Evolutionary conservation across 1,140 invertebrate species (phyloP).

Genomic region (Temnothorax curvispinosus): DNA sequence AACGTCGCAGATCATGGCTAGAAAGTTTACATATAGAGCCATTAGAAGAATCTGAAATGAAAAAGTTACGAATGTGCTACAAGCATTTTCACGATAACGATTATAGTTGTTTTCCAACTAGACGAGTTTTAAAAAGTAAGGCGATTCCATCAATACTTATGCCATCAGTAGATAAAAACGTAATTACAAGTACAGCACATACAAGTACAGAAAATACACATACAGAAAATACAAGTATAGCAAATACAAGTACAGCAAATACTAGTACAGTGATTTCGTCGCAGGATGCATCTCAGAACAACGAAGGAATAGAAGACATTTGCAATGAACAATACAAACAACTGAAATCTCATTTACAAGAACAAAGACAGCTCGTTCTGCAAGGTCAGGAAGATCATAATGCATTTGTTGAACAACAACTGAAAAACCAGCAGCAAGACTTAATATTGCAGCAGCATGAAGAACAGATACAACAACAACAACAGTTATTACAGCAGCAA

Average conservation of each 20-base stretch:
- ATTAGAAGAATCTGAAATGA: background rate
- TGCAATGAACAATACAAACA: background rate
- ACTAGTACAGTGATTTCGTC: background rate
- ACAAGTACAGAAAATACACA: too few species aligned
- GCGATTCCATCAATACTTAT: background rate
- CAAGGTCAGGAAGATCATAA: background rate
- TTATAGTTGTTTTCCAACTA: background rate
- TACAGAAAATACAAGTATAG: too few species aligned
- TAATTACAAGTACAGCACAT: too few species aligned
- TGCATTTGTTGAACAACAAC: background rate
- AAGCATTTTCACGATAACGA: background rate
- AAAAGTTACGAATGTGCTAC: background rate
- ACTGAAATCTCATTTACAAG: background rate
- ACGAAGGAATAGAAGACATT: background rate
- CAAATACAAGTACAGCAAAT: background rate
- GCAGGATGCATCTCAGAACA: background rate
- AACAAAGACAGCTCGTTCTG: background rate
- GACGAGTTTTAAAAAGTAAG: slow-evolving; percentile 4
- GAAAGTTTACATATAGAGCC: background rate
- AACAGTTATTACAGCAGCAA: background rate
- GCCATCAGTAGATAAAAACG: background rate
- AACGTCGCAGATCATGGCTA: background rate
- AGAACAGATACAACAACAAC: background rate
- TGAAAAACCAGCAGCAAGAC: background rate
- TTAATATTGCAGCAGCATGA: background rate